These are phyloP conservation scores for Reinhardtius hippoglossoides DNA, from an alignment of 2,113 vertebrate genomes.

Conservation along the genomic window DNA sequence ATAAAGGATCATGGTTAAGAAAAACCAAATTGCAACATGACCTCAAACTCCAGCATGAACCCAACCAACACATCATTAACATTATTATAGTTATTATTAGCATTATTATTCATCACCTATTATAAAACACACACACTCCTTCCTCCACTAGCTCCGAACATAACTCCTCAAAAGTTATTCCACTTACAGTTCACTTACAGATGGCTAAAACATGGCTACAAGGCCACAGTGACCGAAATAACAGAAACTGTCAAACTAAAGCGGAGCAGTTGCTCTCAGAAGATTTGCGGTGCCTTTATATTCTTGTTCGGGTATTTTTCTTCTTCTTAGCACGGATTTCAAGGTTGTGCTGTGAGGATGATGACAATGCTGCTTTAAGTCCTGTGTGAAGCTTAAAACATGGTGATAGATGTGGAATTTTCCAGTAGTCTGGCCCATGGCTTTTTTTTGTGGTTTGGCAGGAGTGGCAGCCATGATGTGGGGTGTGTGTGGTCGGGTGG, in stretches of 20 bases:
- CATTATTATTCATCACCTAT: neutral
- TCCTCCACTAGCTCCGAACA: neutral
- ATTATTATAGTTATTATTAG: neutral
- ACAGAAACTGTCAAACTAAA: conserved; percentile 32
- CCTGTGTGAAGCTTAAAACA: conserved; percentile 4
- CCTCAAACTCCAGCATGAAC: neutral
- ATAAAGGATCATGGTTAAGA: neutral
- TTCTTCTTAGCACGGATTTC: conserved; percentile 12
- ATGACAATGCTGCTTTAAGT: neutral
- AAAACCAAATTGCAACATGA: neutral
- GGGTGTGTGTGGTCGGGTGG: neutral
- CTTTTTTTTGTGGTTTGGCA: conserved; percentile 17
- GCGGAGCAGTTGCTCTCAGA: neutral
- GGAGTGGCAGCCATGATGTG: conserved; percentile 28
- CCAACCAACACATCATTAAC: neutral
- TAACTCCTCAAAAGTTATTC: neutral
- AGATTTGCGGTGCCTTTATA: neutral
- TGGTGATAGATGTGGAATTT: conserved; percentile 39
- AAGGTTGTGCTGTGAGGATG: conserved; percentile 19
- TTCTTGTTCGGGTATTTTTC: conserved; percentile 12
- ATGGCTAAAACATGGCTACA: conserved; percentile 7
- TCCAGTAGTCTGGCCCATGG: conserved; percentile 31
- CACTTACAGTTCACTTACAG: conserved; percentile 1
- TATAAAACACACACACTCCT: neutral
- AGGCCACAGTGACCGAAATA: conserved; percentile 10